A percentile compares a stretch with the other conserved stretches of the same genome.
Conservation (phyloP, 2,888 invertebrate species). For the Diogma glabrata region DNA sequence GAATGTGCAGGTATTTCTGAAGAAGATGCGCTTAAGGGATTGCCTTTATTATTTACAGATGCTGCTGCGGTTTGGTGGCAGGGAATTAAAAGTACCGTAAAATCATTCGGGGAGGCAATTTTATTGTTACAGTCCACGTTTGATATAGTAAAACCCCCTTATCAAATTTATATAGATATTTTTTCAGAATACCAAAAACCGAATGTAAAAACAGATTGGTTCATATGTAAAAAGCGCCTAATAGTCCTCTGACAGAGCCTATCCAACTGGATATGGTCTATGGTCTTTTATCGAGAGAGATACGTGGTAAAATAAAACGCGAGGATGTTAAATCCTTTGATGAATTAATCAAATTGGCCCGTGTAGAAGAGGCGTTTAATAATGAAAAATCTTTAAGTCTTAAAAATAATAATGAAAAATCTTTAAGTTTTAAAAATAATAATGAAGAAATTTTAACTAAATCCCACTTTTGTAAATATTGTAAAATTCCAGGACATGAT, state of each 20-base stretch:
- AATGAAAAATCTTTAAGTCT: neutral
- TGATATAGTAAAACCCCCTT: too few relatives aligned
- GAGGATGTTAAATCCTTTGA: neutral
- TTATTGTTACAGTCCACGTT: too few relatives aligned
- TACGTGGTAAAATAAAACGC: neutral
- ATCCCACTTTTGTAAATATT: neutral
- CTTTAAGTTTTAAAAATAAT: neutral
- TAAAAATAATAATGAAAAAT: neutral
- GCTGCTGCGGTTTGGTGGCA: too few relatives aligned
- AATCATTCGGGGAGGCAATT: too few relatives aligned
- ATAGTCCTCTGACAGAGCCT: too few relatives aligned
- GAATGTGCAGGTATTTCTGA: too few relatives aligned
- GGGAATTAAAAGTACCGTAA: too few relatives aligned
- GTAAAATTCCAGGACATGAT: neutral
- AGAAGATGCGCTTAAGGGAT: too few relatives aligned
- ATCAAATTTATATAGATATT: neutral
- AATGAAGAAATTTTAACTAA: too few relatives aligned
- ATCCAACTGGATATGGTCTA: neutral
- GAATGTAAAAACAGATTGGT: neutral
- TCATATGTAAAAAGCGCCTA: too few relatives aligned
- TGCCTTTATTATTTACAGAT: too few relatives aligned
- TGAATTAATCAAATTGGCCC: neutral
- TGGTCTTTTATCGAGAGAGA: neutral
- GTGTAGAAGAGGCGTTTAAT: neutral
- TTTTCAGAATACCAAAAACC: neutral